Conservation (phyloP, 2,113 vertebrate genomes). For the Pseudolaguvia tuberculata region DNA sequence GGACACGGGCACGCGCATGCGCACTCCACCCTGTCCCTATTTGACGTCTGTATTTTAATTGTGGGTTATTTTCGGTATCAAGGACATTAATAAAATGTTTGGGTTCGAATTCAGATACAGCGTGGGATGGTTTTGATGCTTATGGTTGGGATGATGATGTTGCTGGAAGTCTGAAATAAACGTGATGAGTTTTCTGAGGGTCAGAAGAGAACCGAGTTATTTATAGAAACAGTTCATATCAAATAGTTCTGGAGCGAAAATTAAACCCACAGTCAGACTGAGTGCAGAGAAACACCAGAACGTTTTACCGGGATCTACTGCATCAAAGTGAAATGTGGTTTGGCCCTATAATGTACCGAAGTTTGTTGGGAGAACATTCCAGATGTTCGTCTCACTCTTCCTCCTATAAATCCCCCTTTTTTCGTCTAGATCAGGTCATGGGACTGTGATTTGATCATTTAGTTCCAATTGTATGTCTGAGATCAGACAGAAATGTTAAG, state of each 20-base stretch:
- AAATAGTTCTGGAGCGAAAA: background rate
- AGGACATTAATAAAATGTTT: background rate
- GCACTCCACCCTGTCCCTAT: conserved; percentile 20
- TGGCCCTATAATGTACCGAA: too few relatives aligned
- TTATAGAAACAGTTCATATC: background rate
- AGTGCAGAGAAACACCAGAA: background rate
- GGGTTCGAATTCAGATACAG: background rate
- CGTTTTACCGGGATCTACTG: too few relatives aligned
- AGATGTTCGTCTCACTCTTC: too few relatives aligned
- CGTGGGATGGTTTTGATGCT: background rate
- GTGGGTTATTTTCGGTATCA: background rate
- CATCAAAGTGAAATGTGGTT: too few relatives aligned
- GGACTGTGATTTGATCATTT: too few relatives aligned
- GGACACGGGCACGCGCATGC: conserved; percentile 38
- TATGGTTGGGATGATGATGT: background rate
- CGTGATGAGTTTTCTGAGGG: background rate
- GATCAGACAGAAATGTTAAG: too few relatives aligned
- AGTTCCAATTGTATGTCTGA: too few relatives aligned
- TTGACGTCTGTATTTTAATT: background rate
- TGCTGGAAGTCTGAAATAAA: background rate
- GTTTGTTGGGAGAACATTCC: too few relatives aligned
- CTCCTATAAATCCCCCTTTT: too few relatives aligned
- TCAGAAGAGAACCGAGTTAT: background rate
- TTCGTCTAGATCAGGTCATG: too few relatives aligned
- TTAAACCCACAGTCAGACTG: background rate